These are phyloP conservation scores for Mythimna impura DNA, from an alignment of 2,888 invertebrate species.

Conservation along the genomic window DNA sequence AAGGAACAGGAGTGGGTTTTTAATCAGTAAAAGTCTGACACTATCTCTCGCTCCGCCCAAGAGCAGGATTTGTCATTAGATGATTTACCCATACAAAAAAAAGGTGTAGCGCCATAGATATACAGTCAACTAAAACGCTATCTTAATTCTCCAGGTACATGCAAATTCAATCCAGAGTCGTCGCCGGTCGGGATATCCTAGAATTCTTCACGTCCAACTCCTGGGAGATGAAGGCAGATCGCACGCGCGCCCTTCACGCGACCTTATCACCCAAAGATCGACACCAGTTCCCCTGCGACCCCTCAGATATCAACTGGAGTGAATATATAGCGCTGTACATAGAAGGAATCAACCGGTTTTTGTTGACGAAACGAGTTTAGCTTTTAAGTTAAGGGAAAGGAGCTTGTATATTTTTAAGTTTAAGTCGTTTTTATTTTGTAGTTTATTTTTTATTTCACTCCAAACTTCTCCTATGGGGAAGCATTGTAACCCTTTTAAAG, in stretches of 20 bases:
- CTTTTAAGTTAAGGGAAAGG: not conserved
- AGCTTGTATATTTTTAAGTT: conserved; percentile 6
- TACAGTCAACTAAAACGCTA: no score
- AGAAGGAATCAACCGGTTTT: conserved; percentile 25
- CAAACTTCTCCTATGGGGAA: conserved; percentile 4
- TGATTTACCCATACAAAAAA: no score
- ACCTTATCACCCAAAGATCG: conserved; percentile 40
- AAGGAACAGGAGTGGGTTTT: no score
- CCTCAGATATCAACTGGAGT: conserved; percentile 43
- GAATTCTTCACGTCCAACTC: conserved; percentile 44
- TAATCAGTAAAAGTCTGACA: no score
- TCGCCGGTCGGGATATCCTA: conserved; percentile 10
- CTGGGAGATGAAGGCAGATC: conserved; percentile 48
- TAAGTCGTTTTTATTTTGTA: conserved; percentile 6
- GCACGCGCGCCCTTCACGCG: conserved; percentile 20
- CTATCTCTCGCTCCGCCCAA: no score
- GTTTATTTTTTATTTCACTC: not conserved
- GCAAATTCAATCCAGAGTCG: conserved; percentile 42
- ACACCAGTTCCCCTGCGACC: conserved; percentile 41
- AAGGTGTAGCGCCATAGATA: no score
- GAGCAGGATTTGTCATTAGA: no score
- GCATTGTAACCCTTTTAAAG: not conserved
- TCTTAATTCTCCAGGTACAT: conserved; percentile 35
- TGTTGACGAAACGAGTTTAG: conserved; percentile 12
- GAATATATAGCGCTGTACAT: conserved; percentile 26